Conservation (phyloP, 2,888 invertebrate genomes). For the Matsumyia berberina region DNA sequence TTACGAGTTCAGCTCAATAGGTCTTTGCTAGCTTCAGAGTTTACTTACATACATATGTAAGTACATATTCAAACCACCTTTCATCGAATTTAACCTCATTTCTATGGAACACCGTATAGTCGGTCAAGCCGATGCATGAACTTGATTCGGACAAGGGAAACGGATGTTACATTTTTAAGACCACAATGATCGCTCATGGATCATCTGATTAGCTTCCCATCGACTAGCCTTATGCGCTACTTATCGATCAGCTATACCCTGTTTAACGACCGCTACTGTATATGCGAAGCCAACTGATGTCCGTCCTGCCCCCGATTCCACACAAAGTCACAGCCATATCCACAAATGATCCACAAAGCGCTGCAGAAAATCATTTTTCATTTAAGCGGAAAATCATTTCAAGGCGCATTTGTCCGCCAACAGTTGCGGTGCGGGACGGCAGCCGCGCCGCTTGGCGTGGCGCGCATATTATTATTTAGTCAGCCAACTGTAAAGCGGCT, state of each 20-base stretch:
- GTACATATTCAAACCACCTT: too few species aligned
- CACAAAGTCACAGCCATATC: conserved; percentile 29
- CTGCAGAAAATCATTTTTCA: conserved; percentile 70
- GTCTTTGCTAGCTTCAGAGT: too few species aligned
- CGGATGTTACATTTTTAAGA: too few species aligned
- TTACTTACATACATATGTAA: too few species aligned
- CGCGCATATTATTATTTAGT: conserved; percentile 71
- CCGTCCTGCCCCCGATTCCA: conserved; percentile 40
- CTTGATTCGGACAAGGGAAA: too few species aligned
- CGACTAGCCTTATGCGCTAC: neutral
- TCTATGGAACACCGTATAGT: too few species aligned
- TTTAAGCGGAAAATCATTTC: conserved; percentile 75
- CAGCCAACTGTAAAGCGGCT: conserved; percentile 63
- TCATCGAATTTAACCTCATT: too few species aligned
- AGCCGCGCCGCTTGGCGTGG: conserved; percentile 19
- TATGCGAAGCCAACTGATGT: conserved; percentile 41
- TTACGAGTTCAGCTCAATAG: too few species aligned
- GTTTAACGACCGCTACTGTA: conserved; percentile 60
- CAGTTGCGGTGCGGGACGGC: conserved; percentile 13
- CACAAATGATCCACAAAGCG: conserved; percentile 70
- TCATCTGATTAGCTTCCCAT: neutral
- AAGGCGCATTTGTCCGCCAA: conserved; percentile 59
- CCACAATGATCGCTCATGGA: too few species aligned
- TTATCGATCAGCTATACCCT: conserved; percentile 16
- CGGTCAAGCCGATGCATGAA: too few species aligned